Evolutionary conservation across 2,113 vertebrate genomes (phyloP).

Genomic region (Prunella himalayana): DNA sequence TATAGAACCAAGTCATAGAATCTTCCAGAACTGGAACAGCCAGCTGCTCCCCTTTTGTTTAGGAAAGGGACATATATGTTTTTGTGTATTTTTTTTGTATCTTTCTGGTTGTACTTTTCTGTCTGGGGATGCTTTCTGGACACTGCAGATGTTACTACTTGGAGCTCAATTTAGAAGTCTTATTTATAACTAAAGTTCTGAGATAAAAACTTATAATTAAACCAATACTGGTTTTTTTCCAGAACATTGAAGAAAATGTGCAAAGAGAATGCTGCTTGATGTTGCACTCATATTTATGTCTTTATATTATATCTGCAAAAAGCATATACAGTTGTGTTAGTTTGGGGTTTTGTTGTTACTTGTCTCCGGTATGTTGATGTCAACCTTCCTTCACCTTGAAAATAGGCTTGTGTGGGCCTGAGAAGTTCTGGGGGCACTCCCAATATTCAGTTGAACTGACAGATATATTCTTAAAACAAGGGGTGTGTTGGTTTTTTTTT

Average conservation of each 20-base stretch:
- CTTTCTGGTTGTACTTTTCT: not conserved
- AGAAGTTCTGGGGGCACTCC: not conserved
- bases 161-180: not conserved
- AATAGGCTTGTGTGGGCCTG: not conserved
- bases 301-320: not conserved
- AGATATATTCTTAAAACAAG: not conserved
- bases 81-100: not conserved
- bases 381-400: not conserved
- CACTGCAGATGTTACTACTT: not conserved
- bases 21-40: not conserved
- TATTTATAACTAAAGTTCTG: not conserved
- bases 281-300: not conserved
- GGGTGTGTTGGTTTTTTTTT: not conserved
- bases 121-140: not conserved
- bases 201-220: not conserved
- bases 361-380: not conserved
- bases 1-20: not conserved
- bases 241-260: not conserved
- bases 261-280: not conserved
- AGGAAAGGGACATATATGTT: not conserved
- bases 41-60: not conserved
- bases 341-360: not conserved
- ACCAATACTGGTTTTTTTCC: fast-evolving
- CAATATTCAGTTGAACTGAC: not conserved
- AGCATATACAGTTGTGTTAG: not conserved